Evolutionary conservation across 2,113 vertebrate species (phyloP), one percentile per base, ranked within the genome.

Genomic region (Chloebia gouldiae): DNA sequence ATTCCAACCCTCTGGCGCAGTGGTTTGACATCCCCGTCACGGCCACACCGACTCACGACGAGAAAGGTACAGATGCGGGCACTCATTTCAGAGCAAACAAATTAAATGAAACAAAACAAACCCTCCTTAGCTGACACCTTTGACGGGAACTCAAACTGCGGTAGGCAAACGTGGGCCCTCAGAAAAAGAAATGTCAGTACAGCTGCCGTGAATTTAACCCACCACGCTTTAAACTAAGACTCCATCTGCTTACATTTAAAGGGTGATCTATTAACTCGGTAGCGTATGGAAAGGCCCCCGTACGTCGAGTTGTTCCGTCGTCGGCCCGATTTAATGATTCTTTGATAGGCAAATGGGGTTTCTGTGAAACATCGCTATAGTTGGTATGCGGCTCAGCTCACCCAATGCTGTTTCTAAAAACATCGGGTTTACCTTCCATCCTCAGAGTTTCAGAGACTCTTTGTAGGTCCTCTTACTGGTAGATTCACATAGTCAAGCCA

Each of bases 31-130:
- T 99, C 59, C 98, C 99, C 14, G 98, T 98, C 28, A 99, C 98
- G 9, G 99, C 99, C 35, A 99, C 99, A 39, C 99, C 99, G 6
- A 99, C 99, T 1, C 99, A 99, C 93, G 99, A 99, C 70, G 99
- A 99, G 90, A 99, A 99, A 99, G 99, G 99, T 99, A 98, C 45
- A n/a, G 88, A 76, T 28, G 54, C 17, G 54, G 63, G 24, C n/a
- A 13, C 11, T 28, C 14, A 2, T 56, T 45, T 83, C 28, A 57
- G 81, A 76, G 50, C 90, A 54, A 63, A 8, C 22, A 17, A 89
- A 93, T 69, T 21, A 35, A 87, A 30, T 1, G 12, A 75, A 81
- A 75, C 51, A 44, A 65, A 86, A 0, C 45, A 53, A 83, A 10
- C 17, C 18, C 86, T 31, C 11, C 60, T 82, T 93, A 84, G 30